Evolutionary conservation across 1,140 invertebrate genomes (phyloP), one percentile per base, ranked within the genome.

Genomic region (Drosophila biarmipes): DNA sequence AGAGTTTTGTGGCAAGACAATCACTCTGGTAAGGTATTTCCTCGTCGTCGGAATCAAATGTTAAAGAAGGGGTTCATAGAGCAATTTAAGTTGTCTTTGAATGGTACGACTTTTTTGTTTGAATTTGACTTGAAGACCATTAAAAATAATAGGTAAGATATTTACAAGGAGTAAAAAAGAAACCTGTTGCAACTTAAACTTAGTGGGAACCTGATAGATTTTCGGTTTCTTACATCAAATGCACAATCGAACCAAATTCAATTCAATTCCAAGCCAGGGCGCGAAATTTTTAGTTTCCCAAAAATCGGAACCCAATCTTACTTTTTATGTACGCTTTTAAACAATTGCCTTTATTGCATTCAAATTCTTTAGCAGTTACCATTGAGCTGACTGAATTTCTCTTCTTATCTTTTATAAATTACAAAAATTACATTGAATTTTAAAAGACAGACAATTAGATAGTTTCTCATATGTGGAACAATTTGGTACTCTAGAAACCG

Each of bases 401-500:
- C 6, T 10, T 3, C 40, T 56, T 55, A 69, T 69, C 62, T 37
- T 19, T 8, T 24, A 69, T 52, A 63, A 31, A 48, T 37, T 29
- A n/a, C 8, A 6, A 27, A 35, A 64, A 38, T 55, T 69, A 46
- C 63, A 3, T 3, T n/a, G 66, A 69, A 69, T 56, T 34, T 14
- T 1, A 12, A 46, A 8, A 31, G 40, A 11, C 19, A 8, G 6
- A 66, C 46, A 64, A 68, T 68, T 68, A 66, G 37, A 55, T 34
- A 68, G 43, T 55, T 68, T 34, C 40, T 46, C 24, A 34, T 35
- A 38, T 69, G 38, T 42, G 45, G 63, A 8, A 69, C 63, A 55
- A 69, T 69, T 69, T 45, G 66, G 58, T 59, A 64, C 64, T 66
- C 42, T 48, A 12, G 53, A 31, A 40, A 55, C 14, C 11, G 52